Evolutionary conservation across 2,113 vertebrate genomes (phyloP), one percentile per base, ranked within the genome.

Genomic region (Petaurus breviceps): DNA sequence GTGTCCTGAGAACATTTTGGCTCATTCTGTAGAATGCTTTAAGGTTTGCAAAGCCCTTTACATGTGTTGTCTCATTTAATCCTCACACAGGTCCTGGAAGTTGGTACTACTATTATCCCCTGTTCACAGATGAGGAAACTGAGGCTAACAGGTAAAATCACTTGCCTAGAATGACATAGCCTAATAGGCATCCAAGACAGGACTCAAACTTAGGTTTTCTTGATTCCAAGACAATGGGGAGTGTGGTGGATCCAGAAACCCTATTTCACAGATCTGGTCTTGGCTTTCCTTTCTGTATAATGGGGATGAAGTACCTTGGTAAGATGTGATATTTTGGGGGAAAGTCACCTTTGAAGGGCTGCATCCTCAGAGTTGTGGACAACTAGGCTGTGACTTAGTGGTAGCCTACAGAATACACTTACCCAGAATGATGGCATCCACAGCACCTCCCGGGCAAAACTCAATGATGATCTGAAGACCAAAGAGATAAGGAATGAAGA

Each of bases 341-440:
- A n/a, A 14, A 26, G 53, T 3, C 23, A 10, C n/a, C 2, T 68
- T 68, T 68, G 3, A 26, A 92, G 53, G 26, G 46, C 1, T 54
- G 6, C 22, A 8, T 52, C 37, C 24, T 91, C 51, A 51, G 51
- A 28, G 0, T 91, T 43, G 46, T 61, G 0, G 0, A 93, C 89
- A 89, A n/a, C 16, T 0, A 0, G 11, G 53, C 25, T 90, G 53
- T 19, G 31, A 23, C 22, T 12, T 0, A 0, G 2, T 0, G 1
- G 31, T 84, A 84, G n/a, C 5, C 7, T 43, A 22, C 1, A 8
- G n/a, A 84, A 23, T 52, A 14, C 52, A 96, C 98, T 98, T 94
- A 99, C 99, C 98, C 91, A 99, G 95, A 97, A 99, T 99, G 0
- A 97, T 98, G 26, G 98, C 98, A 96, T 99, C 98, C 57, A 99